phyloP scores from a whole-genome alignment of 2,797 vertebrate species.

The Manis pentadactyla region DNA sequence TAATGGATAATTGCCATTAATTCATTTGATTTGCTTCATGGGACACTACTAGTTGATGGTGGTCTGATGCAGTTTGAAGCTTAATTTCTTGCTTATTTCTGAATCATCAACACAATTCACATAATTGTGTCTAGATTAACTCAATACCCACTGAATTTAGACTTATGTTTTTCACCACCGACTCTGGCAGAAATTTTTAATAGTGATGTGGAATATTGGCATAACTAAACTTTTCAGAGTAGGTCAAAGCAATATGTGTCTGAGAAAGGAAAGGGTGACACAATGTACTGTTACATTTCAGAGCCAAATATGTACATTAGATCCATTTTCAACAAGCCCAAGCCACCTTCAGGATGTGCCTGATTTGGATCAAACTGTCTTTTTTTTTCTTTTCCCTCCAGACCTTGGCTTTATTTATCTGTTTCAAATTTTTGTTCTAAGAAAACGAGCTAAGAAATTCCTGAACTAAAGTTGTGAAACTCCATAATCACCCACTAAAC shows the following conservation, averaged over 20 bases:
- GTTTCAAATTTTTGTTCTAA: not conserved
- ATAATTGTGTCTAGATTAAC: not conserved
- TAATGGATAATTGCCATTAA: not conserved
- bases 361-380: slow-evolving; percentile 10
- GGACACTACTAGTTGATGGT: not conserved
- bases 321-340: not conserved
- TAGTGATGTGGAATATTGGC: slow-evolving; percentile 35
- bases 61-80: not conserved
- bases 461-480: slow-evolving; percentile 48
- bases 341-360: not conserved
- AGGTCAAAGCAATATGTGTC: slow-evolving; percentile 65
- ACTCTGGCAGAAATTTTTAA: not conserved
- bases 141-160: not conserved
- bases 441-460: slow-evolving; percentile 31
- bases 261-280: slow-evolving; percentile 65
- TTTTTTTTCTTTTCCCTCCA: not conserved
- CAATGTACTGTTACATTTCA: slow-evolving; percentile 36
- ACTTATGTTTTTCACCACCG: slow-evolving; percentile 1
- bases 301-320: slow-evolving; percentile 39
- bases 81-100: not conserved
- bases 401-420: not conserved
- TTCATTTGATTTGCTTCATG: not conserved
- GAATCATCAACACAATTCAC: not conserved
- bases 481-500: slow-evolving; percentile 33
- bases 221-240: slow-evolving; percentile 14